Evolutionary conservation across 2,113 vertebrate species (phyloP).

Genomic region (cattle (Bos taurus)): ARS-UCD2.0 NC_037328.1:144867501-144868000

Average conservation of each 20-base stretch:
- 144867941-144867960: not conserved
- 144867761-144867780: not conserved
- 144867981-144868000: not conserved
- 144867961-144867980: not conserved
- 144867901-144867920: not conserved
- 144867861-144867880: not conserved
- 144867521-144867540: not conserved
- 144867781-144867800: not conserved
- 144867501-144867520: not conserved
- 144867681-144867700: not conserved
- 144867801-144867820: not conserved
- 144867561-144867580: rapidly evolving
- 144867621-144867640: not conserved
- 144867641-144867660: not conserved
- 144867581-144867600: not conserved
- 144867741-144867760: not conserved
- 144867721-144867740: not conserved
- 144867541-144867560: not conserved
- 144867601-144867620: rapidly evolving
- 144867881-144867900: not conserved
- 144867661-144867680: not conserved
- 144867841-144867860: rapidly evolving
- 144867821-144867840: not conserved
- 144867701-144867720: not conserved
- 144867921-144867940: not conserved